phyloP scores from a whole-genome alignment of 1,140 invertebrate genomes.

The Vanessa tameamea region DNA sequence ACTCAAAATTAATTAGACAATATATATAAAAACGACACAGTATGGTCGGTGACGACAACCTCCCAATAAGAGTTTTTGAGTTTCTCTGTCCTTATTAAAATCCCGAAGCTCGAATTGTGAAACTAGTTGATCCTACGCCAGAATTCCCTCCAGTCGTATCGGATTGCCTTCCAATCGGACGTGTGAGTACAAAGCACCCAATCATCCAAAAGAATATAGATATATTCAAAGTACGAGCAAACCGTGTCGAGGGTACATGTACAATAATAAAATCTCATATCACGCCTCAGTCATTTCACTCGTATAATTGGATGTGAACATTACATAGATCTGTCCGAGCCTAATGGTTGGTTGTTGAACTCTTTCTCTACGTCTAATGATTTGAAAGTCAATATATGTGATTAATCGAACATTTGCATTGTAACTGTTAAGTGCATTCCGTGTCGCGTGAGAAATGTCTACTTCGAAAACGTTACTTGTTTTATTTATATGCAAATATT shows the following conservation, averaged over 20 bases:
- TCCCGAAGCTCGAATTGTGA: no score
- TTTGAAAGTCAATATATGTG: conserved; percentile 32
- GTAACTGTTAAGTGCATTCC: conserved; percentile 25
- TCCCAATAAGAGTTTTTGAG: no score
- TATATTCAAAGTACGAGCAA: no score
- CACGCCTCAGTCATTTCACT: background rate
- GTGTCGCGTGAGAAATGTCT: conserved; percentile 22
- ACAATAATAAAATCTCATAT: background rate
- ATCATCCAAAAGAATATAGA: no score
- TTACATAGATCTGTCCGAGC: background rate
- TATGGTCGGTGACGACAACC: no score
- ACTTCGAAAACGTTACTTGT: background rate
- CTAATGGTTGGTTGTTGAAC: conserved; percentile 1
- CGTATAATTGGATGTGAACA: background rate
- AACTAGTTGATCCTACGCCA: no score
- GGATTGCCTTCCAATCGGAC: no score
- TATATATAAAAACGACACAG: no score
- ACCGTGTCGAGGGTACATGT: background rate
- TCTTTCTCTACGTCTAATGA: conserved; percentile 22
- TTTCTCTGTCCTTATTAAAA: no score
- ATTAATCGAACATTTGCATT: conserved; percentile 31
- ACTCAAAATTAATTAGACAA: no score
- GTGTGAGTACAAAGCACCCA: no score
- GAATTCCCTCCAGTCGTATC: no score
- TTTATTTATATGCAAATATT: background rate